Percentiles rank a stretch among this genome's conserved stretches.
These are phyloP conservation scores for Umimayanthus kanabou DNA, from an alignment of 92 coral and sea anemone species.

Conservation along the genomic window DNA sequence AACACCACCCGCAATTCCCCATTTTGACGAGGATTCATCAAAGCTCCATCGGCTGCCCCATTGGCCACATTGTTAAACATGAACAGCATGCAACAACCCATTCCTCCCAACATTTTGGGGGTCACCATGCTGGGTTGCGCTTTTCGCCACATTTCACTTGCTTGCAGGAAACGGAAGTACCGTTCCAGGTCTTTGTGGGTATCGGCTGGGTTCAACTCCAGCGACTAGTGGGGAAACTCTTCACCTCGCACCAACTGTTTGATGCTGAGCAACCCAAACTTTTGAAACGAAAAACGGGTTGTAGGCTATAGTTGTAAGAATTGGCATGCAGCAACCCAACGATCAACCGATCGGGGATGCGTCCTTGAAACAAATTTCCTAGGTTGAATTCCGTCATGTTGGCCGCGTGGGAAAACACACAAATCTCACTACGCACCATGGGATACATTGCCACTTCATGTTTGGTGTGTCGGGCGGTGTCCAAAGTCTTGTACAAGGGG, in stretches of 20 bases:
- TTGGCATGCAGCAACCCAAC: neutral
- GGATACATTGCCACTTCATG: neutral
- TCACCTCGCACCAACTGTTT: conserved; percentile 48
- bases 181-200: conserved; percentile 38
- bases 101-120: too few species aligned
- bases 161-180: conserved; percentile 24
- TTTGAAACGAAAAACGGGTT: neutral
- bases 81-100: too few species aligned
- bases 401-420: neutral
- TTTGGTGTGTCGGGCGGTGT: too few species aligned
- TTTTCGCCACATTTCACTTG: too few species aligned
- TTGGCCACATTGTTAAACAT: too few species aligned
- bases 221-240: conserved; percentile 36
- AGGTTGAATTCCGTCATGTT: too few species aligned
- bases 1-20: too few species aligned
- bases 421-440: neutral
- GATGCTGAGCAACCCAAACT: neutral
- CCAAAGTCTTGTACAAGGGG: too few species aligned
- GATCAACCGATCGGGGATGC: too few species aligned
- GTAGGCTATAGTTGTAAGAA: neutral
- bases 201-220: conserved; percentile 22
- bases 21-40: too few species aligned
- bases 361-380: neutral
- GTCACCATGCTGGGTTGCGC: too few species aligned
- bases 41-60: too few species aligned